These are phyloP conservation scores for Drosophila tropicalis DNA, from an alignment of 1,140 invertebrate genomes.

Conservation along the genomic window DNA sequence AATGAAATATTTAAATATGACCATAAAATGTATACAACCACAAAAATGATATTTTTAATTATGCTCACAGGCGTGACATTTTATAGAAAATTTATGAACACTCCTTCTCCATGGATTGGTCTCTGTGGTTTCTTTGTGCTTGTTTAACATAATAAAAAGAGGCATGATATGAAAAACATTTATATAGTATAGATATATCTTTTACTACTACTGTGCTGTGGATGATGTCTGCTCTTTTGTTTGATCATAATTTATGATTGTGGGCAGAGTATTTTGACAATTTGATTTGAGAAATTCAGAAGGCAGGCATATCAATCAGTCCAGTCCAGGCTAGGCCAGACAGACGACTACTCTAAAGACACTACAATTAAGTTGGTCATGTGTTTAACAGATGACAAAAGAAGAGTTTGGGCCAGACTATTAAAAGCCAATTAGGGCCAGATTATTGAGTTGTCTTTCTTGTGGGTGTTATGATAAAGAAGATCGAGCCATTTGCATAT, in stretches of 20 bases:
- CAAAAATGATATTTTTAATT: constrained; percentile 72
- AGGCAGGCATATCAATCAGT: constrained; percentile 62
- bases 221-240: constrained; percentile 37
- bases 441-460: constrained; percentile 58
- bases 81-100: constrained; percentile 72
- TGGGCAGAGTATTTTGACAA: constrained; percentile 69
- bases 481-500: constrained; percentile 23
- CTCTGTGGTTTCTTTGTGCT: constrained; percentile 36
- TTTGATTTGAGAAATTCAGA: constrained; percentile 60
- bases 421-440: constrained; percentile 71
- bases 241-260: constrained; percentile 60
- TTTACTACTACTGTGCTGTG: constrained; percentile 63
- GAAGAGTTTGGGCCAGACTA: constrained; percentile 51
- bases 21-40: constrained; percentile 29
- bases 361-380: constrained; percentile 14
- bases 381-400: constrained; percentile 43
- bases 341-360: constrained; percentile 1
- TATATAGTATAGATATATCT: constrained; percentile 43
- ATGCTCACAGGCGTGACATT: constrained; percentile 58
- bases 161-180: constrained; percentile 27
- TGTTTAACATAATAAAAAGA: constrained; percentile 70
- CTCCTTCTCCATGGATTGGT: constrained; percentile 4
- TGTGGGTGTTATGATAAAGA: constrained; percentile 58
- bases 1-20: constrained; percentile 42
- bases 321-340: not conserved